Evolutionary conservation across 2,888 invertebrate genomes (phyloP).

Genomic region (Lobophora halterata): DNA sequence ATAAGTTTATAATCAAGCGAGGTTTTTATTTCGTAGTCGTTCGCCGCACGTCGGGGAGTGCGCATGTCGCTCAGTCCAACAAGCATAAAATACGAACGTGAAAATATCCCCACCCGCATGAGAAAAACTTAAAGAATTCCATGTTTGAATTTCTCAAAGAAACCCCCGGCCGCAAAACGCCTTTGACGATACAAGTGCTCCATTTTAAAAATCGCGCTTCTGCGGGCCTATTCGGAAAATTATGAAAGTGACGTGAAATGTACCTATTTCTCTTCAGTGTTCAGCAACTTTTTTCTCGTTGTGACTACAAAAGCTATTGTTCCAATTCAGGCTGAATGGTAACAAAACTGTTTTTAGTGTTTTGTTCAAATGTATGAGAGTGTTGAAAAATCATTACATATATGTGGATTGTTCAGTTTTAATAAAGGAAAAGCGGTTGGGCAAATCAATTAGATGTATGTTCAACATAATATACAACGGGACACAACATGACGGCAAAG

Average conservation of each 20-base stretch:
- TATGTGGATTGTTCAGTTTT: conserved; percentile 75
- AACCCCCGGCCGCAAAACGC: conserved; percentile 50
- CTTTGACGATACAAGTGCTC: conserved; percentile 58
- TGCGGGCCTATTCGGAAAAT: conserved; percentile 62
- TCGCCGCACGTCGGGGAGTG: conserved; percentile 69
- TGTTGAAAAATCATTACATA: conserved; percentile 73
- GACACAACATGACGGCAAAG: conserved; percentile 82
- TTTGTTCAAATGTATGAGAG: conserved; percentile 69
- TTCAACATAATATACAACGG: conserved; percentile 79
- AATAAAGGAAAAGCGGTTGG: conserved; percentile 68
- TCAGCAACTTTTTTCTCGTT: conserved; percentile 53
- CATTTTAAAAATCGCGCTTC: conserved; percentile 51
- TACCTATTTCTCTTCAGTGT: conserved; percentile 60
- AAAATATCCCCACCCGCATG: conserved; percentile 53
- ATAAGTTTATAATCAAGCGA: conserved; percentile 80
- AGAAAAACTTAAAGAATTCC: conserved; percentile 54
- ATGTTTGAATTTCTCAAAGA: conserved; percentile 46
- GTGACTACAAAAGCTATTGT: conserved; percentile 77
- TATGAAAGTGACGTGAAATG: conserved; percentile 75
- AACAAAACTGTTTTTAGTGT: conserved; percentile 67
- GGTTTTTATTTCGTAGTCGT: conserved; percentile 80
- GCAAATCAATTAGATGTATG: conserved; percentile 79
- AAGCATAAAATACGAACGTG: conserved; percentile 60
- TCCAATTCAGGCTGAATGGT: conserved; percentile 53
- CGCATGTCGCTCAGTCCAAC: conserved; percentile 67